phyloP scores from a whole-genome alignment of 1,140 invertebrate species.

The Gonioctena quinquepunctata region DNA sequence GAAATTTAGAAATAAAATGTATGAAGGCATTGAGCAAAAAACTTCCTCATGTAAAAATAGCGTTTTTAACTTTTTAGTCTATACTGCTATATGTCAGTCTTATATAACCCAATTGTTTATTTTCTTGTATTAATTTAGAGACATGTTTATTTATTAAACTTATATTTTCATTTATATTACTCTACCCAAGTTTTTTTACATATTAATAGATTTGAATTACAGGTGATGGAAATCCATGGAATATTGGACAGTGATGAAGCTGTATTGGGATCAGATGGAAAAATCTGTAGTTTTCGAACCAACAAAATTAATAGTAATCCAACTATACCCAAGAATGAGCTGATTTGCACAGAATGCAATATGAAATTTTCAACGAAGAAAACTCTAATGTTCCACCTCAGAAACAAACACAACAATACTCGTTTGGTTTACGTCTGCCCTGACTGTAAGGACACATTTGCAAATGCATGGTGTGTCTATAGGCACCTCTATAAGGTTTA shows the following conservation, averaged over 20 bases:
- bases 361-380: slow-evolving; percentile 71
- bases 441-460: slow-evolving; percentile 69
- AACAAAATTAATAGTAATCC: slow-evolving; percentile 34
- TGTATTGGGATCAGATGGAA: slow-evolving; percentile 65
- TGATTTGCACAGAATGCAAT: slow-evolving; percentile 58
- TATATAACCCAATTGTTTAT: too few species aligned
- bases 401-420: slow-evolving; percentile 68
- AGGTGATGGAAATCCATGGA: slow-evolving; percentile 62
- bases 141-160: too few species aligned
- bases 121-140: too few species aligned
- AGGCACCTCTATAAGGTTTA: slow-evolving; percentile 58
- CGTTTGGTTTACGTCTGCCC: slow-evolving; percentile 70
- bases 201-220: too few species aligned
- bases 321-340: slow-evolving; percentile 48
- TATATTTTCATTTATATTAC: too few species aligned
- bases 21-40: too few species aligned
- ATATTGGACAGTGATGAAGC: slow-evolving; percentile 60
- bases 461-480: slow-evolving; percentile 71
- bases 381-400: slow-evolving; percentile 70
- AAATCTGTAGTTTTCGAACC: slow-evolving; percentile 55
- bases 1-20: too few species aligned
- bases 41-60: too few species aligned
- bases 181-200: too few species aligned
- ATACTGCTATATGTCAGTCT: too few species aligned
- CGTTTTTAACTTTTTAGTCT: too few species aligned